Base-by-base conservation (phyloP, 1,140 invertebrate genomes). In the Papilio aristodemus region DNA sequence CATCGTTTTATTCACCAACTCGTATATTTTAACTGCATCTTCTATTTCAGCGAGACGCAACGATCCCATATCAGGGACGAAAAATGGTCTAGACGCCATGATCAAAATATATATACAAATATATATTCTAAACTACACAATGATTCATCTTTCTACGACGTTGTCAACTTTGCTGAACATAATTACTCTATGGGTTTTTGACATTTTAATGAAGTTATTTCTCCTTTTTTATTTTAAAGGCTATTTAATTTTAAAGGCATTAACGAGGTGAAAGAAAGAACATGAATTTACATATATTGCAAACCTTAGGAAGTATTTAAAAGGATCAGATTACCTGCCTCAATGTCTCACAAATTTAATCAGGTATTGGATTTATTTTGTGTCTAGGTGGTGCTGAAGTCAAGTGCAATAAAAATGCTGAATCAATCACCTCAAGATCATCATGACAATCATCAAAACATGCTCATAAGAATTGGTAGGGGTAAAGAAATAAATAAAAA, bases 1-100 rank as follows among this genome's bases (percentile, higher is more conserved):
- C 81, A 91, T 83, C 1, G 82, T 78, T 54, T 87, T 81, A 22
- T 79, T 85, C 0, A 88, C 22, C 5, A 89, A 67, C 0, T 75
- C 60, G 22, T 81, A 62, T 36, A 90, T 81, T 11, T n/a, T 4
- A 13, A 75, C 54, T 1, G 72, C 82, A 73, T 90, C 88, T 0
- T 84, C 82, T 6, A 69, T 3, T 14, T 50, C 57, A 0, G 88
- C 84, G n/a, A 89, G 64, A 9, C 87, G 76, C 54, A 87, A 50
- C 0, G 75, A 73, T 0, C 81, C 85, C 9, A 89, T 71, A 63
- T 10, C 79, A 78, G 7, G 78, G 75, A 5, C 73, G 62, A 80
- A 79, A 83, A 11, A 11, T 19, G 57, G 67, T 58, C 46, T 25
- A 37, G 63, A 38, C 8, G 25, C 41, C 27, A 39, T 64, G 43